Conservation (phyloP, 2,888 invertebrate species). For the Sisyra terminalis region DNA sequence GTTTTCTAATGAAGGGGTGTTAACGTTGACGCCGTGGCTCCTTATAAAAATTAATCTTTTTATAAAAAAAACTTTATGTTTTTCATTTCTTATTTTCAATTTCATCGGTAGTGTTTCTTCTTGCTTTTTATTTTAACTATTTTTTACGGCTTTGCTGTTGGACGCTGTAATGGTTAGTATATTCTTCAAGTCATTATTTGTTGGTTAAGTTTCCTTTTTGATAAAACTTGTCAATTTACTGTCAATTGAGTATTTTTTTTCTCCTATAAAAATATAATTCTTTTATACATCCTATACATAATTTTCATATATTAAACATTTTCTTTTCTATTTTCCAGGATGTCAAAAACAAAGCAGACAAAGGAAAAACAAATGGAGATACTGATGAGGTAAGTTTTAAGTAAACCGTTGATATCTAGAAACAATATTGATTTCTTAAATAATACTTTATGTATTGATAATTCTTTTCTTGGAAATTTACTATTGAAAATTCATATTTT, state of each 20-base stretch:
- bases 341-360: constrained; percentile 41
- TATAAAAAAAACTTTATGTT: no score
- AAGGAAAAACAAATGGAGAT: constrained; percentile 32
- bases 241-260: constrained; percentile 15
- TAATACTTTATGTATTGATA: no score
- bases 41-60: constrained; percentile 12
- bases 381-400: constrained; percentile 35
- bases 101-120: constrained; percentile 4
- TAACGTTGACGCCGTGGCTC: constrained; percentile 23
- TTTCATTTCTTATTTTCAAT: constrained; percentile 17
- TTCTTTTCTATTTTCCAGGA: constrained; percentile 29
- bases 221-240: constrained; percentile 6
- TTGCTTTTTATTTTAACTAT: not conserved
- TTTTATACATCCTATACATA: no score
- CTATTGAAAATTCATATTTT: no score
- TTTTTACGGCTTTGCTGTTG: constrained; percentile 7
- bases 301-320: no score
- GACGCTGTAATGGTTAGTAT: constrained; percentile 14
- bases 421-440: no score
- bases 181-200: constrained; percentile 11
- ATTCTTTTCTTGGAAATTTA: no score
- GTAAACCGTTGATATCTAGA: not conserved
- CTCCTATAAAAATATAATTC: no score
- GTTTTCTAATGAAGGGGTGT: constrained; percentile 15
- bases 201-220: no score